Evolutionary conservation across 2,888 invertebrate species (phyloP), one percentile per base, ranked within the genome.

Genomic region (Cryptophagus acutangulus): DNA sequence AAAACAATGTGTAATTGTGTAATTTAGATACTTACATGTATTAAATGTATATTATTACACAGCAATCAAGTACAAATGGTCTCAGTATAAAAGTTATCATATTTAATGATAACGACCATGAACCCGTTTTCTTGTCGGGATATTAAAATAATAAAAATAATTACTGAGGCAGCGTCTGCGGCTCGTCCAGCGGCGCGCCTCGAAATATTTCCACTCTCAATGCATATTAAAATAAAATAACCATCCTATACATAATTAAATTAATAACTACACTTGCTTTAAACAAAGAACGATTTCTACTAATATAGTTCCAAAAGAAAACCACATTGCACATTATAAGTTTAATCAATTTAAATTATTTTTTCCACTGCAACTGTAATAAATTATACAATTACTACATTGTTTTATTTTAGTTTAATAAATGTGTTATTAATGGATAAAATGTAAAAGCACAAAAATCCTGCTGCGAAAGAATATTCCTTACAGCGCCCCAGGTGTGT

Each of bases 91-190:
- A 68, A 69, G 65, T 69, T 69, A 69, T 67, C 66, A 69, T 69
- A 69, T 69, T 68, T 70, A 70, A 70, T 68, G 69, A 66, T 67
- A 67, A 66, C 65, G 70, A 64, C 70, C 70, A 55, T 70, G 70
- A 69, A 69, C 70, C 66, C 67, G 66, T 66, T 66, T 63, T 64
- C 65, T 66, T 64, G 61, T 58, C 61, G 64, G 63, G 60, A 65
- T 67, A 67, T 67, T 67, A 67, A 67, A 69, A 67, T 67, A 67
- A 67, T 66, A 68, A 67, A 67, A 67, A 67, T 67, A 67, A 67
- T 66, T 67, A 68, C 59, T 55, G 50, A 50, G 48, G 41, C 48
- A 56, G 54, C 55, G 61, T 61, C 59, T 59, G 63, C 54, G 43
- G 41, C 38, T 41, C 46, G 47, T 33, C 43, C 57, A 57, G 54